Evolutionary conservation across 2,113 vertebrate species (phyloP).

Genomic region (Mormyrus lacerda): DNA sequence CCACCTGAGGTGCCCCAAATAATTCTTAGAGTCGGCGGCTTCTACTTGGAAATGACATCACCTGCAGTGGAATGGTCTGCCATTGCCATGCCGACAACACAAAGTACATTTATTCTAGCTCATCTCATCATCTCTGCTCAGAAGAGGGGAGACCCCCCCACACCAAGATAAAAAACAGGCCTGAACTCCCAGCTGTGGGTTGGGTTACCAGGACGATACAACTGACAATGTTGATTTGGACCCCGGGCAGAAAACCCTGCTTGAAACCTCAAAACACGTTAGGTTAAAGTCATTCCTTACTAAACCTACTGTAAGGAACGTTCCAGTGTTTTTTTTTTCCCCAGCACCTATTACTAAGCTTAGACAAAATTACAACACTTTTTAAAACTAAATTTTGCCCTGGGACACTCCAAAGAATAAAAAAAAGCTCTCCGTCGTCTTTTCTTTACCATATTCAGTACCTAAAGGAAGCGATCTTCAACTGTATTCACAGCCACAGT

Average conservation of each 20-base stretch:
- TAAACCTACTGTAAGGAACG: background rate
- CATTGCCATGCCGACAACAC: background rate
- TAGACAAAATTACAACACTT: background rate
- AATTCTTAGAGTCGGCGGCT: background rate
- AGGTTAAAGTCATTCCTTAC: background rate
- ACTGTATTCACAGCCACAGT: background rate
- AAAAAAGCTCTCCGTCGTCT: background rate
- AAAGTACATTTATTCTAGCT: background rate
- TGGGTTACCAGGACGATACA: background rate
- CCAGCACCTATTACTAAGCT: background rate
- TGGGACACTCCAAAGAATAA: background rate
- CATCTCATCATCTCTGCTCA: background rate
- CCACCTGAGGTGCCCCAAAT: background rate
- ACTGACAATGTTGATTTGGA: background rate
- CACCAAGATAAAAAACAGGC: background rate
- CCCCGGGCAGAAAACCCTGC: background rate
- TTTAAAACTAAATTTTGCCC: background rate
- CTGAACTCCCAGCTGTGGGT: background rate
- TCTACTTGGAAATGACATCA: background rate
- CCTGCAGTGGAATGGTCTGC: background rate
- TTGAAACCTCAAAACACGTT: background rate
- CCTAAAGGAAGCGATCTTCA: no score
- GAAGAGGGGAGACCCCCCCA: background rate
- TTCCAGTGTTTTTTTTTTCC: background rate
- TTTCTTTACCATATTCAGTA: no score